Evolutionary conservation across 2,797 vertebrate genomes (phyloP).

Genomic region (Basileuterus tristriatus): DNA sequence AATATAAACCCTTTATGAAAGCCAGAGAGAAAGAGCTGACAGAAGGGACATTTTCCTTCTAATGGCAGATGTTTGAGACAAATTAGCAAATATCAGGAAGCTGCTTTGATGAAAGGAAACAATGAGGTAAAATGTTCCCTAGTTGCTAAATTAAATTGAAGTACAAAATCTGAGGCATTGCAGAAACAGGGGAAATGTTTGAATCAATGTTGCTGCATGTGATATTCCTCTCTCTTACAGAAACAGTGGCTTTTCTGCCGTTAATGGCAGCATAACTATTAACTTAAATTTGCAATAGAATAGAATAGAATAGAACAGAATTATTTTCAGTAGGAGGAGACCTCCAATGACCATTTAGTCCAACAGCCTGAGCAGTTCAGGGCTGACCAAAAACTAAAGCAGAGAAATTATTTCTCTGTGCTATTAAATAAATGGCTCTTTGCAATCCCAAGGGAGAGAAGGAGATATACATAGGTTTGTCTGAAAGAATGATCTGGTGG

Average conservation of each 20-base stretch:
- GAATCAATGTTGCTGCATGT: not conserved
- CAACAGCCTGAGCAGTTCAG: not conserved
- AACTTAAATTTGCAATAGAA: too few relatives aligned
- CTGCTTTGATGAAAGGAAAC: not conserved
- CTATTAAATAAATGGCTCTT: not conserved
- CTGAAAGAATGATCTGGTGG: not conserved
- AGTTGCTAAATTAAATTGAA: not conserved
- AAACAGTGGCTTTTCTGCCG: not conserved
- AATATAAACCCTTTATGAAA: not conserved
- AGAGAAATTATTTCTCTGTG: not conserved
- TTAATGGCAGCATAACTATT: not conserved
- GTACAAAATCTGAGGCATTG: not conserved
- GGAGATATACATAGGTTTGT: accelerated
- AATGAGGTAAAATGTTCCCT: not conserved
- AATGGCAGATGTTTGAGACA: not conserved
- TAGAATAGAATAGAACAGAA: not conserved
- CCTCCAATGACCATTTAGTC: not conserved
- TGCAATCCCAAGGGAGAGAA: not conserved
- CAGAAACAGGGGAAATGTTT: not conserved
- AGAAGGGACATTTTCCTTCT: not conserved
- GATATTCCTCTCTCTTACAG: not conserved
- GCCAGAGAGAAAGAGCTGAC: not conserved
- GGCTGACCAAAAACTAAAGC: not conserved
- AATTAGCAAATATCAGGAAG: not conserved
- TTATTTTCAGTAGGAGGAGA: not conserved